phyloP scores from a whole-genome alignment of 2,888 invertebrate species.

The Trachelus troglodyta region DNA sequence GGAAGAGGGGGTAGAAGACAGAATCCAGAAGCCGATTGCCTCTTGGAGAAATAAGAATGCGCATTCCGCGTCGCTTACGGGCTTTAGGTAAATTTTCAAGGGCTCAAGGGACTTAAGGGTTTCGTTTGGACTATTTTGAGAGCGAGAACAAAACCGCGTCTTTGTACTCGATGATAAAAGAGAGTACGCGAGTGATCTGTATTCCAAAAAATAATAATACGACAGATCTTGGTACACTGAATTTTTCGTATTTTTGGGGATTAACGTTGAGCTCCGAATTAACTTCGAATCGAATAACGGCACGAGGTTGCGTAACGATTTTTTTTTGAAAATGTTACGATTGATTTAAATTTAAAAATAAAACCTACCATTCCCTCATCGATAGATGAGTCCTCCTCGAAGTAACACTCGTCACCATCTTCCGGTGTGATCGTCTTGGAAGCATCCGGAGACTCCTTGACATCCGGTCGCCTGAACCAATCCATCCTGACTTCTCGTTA shows the following conservation, averaged over 20 bases:
- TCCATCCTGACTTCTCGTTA: constrained; percentile 44
- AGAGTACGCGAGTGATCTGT: background rate
- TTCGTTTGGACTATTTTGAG: background rate
- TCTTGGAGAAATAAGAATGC: background rate
- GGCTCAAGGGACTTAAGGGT: background rate
- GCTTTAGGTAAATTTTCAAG: background rate
- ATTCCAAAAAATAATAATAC: background rate
- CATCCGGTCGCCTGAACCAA: constrained; percentile 54
- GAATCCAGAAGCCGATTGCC: background rate
- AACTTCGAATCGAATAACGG: too few species aligned
- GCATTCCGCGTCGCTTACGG: background rate
- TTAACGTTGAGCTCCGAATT: background rate
- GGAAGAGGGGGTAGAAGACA: background rate
- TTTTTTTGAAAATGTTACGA: too few species aligned
- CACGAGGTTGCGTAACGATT: too few species aligned
- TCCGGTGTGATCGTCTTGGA: constrained; percentile 47
- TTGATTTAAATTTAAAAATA: background rate
- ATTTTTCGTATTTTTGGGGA: background rate
- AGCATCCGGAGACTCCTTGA: constrained; percentile 48
- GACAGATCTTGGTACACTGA: background rate
- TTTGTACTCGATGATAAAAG: background rate
- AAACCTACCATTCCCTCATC: constrained; percentile 64
- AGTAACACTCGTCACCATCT: constrained; percentile 57
- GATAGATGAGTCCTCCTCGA: constrained; percentile 57
- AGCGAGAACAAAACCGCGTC: background rate